phyloP scores from a whole-genome alignment of 1,140 invertebrate genomes.

The Anastatus disparis region DNA sequence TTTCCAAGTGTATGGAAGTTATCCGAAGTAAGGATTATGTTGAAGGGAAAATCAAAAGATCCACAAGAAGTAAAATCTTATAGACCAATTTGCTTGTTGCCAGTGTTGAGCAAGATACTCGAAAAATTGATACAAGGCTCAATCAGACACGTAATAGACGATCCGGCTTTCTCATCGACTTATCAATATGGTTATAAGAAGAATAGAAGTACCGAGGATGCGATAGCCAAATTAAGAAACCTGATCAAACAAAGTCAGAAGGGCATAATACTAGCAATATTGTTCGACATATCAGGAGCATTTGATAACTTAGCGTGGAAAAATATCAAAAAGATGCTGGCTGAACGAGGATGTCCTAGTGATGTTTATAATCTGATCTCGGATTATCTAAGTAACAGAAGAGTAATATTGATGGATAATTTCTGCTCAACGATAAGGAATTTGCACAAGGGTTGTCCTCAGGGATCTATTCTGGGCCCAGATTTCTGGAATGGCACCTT shows the following conservation, averaged over 20 bases:
- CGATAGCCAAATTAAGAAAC: not conserved
- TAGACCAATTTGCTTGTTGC: conserved; percentile 48
- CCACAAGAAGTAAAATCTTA: conserved; percentile 42
- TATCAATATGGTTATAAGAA: too few species aligned
- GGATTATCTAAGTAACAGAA: too few species aligned
- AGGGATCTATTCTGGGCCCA: conserved; percentile 45
- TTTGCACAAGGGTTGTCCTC: conserved; percentile 43
- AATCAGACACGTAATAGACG: too few species aligned
- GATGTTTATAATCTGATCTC: too few species aligned
- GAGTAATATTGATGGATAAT: not conserved
- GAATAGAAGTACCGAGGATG: conserved; percentile 11
- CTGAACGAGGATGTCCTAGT: too few species aligned
- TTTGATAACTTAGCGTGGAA: too few species aligned
- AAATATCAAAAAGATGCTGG: not conserved
- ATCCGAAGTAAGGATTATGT: conserved; percentile 33
- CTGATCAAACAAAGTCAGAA: not conserved
- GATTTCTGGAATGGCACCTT: conserved; percentile 40
- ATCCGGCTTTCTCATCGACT: too few species aligned
- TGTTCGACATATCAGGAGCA: conserved; percentile 18
- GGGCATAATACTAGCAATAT: not conserved
- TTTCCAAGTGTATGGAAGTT: conserved; percentile 46
- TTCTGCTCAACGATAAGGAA: not conserved
- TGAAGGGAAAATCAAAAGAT: conserved; percentile 42
- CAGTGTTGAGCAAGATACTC: conserved; percentile 47
- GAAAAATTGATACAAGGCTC: conserved; percentile 47